Base-by-base conservation (phyloP, 2,113 vertebrate genomes). In the Chaetodon trifascialis region DNA sequence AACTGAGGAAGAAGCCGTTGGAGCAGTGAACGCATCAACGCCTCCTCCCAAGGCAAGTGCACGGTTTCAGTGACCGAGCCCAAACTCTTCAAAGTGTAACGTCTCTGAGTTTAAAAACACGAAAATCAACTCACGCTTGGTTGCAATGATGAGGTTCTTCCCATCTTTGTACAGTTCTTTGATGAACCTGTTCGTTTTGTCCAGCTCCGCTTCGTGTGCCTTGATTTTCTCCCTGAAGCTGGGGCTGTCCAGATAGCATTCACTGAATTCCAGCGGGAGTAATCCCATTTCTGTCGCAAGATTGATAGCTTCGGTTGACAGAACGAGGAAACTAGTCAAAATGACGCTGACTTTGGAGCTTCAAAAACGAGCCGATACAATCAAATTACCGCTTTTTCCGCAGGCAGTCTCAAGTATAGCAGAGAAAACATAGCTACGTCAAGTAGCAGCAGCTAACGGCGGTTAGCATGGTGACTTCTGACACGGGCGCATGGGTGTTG, bases 91-190 rank as follows among this genome's bases (percentile, higher is more conserved):
- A 0, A 21, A 1, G 30, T 30, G 30, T 1, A 40, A 52, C 7
- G 7, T 59, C 0, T 1, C 6, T 0, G 5, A 60, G 30, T 34
- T 34, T 12, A 44, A 69, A 36, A 65, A 7, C 1, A 14, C 5
- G 9, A 12, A 38, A 60, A 34, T 14, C 3, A 44, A 95, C 97
- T 97, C 84, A 99, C 98, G 98, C 86, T 99, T 99, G 6, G 96
- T 99, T 1, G 98, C 98, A 38, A 96, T 96, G 87, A 99, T 98
- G 76, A 99, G 97, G 85, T 96, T 98, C 93, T 99, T 99, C 0
- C 98, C 98, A 88, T 99, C 98, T 91, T 99, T 99, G 80, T 99
- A 97, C 70, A 99, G 93, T 80, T 99, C 98, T 89, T 99, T 99
- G 86, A 99, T 99, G 74, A 99, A 99, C 89, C 98, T 97, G 95